A percentile compares a stretch with the other conserved stretches of the same genome.
Evolutionary conservation across 2,797 vertebrate genomes (phyloP).

Genomic region (Passerculus sandwichensis): DNA sequence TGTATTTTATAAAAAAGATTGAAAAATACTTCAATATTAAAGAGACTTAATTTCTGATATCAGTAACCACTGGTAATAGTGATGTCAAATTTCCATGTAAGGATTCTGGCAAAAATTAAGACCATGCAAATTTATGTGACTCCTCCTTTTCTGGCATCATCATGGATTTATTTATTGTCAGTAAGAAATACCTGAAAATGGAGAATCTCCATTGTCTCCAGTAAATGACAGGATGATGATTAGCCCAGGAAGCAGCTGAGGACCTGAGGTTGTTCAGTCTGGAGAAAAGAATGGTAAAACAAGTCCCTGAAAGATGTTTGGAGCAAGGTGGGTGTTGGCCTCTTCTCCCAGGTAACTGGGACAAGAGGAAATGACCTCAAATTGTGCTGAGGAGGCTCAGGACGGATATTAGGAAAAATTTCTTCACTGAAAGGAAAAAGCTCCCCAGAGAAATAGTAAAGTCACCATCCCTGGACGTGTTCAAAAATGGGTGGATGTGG

Average conservation of each 20-base stretch:
- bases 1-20: background rate
- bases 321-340: background rate
- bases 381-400: background rate
- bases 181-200: background rate
- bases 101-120: background rate
- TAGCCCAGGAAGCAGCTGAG: background rate
- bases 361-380: background rate
- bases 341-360: background rate
- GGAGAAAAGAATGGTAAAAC: background rate
- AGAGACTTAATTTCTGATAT: background rate
- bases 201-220: background rate
- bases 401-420: background rate
- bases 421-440: background rate
- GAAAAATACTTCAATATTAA: background rate
- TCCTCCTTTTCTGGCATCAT: background rate
- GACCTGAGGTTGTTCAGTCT: background rate
- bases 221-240: fast-evolving
- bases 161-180: background rate
- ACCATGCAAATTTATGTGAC: background rate
- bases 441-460: background rate
- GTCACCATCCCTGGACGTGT: background rate
- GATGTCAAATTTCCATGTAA: background rate
- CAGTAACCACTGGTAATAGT: background rate
- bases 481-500: background rate
- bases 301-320: background rate